Base-by-base conservation (phyloP, 30 jellyfish, hydroid and myxozoan genomes). In the Aurelia sp. region DNA sequence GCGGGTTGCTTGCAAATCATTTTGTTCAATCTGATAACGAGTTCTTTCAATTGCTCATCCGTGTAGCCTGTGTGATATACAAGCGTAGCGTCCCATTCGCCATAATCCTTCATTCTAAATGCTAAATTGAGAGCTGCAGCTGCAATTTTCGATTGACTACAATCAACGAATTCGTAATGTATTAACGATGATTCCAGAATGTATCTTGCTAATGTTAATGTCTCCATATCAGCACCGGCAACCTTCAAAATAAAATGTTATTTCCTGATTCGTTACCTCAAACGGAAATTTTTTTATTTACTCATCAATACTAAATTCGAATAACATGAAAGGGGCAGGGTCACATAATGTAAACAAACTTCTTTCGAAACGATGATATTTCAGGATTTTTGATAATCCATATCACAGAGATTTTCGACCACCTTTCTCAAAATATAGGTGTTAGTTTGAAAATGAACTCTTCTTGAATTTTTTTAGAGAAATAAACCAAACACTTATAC, bases 91-190 rank as follows among this genome's bases (percentile, higher is more conserved):
- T 94, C 97, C 98, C 98, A 94, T 19, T 51, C 91, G 40, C 91
- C 76, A 6, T 59, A 85, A 4, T 67, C 83, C 80, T 89, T 94
- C 97, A 94, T 88, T 74, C 78, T 88, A 48, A 94, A 88, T 20
- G 98, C 94, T 51, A 94, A 62, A 65, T 78, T 61, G 63, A 94
- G 52, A 16, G 97, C 93, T 20, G 97, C 93, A 9, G 98, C 97
- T 27, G 98, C 96, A 24, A 94, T 89, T 74, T 82, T 75, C 18
- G 98, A 94, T 21, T 86, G 91, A n/a, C 89, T 16, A 13, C 87
- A 67, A 50, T 78, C 96, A 48, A 94, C 97, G 85, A 82, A 94
- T 38, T 88, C 93, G 52, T 93, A 85, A 24, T 94, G 97, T 16
- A 80, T 64, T 51, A 94, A 78, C 20, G 98, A 94, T 1, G 93